Evolutionary conservation across 2,797 vertebrate genomes (phyloP), one percentile per base, ranked within the genome.

Genomic region (Mus spretus): DNA sequence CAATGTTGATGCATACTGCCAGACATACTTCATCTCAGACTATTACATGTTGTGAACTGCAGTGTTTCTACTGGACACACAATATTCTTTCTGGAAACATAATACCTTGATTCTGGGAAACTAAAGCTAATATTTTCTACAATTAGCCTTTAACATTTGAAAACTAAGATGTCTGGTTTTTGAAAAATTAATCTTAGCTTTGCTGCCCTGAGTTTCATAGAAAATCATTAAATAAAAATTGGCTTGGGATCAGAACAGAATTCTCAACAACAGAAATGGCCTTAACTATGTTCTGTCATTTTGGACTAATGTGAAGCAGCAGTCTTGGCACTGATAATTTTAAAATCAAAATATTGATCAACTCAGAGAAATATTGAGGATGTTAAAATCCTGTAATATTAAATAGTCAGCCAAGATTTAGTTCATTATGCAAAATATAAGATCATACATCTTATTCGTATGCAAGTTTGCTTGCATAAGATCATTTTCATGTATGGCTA

Each of bases 151-250:
- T 24, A 77, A 40, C 6, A 22, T 59, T 40, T 89, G 37, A 57
- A 40, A 44, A 34, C 15, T 40, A 57, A 4, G 26, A 75, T 75
- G 53, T 40, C 53, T 47, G 26, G 20, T 59, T 34, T 88, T 59
- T 67, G 44, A 44, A 59, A 75, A 88, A 88, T 47, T 89, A 72
- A 31, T 89, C 17, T 75, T 89, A 59, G 26, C 75, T 55, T 44
- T 75, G 70, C 53, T 75, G n/a, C 59, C 53, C 75, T 77, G 55
- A 44, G 28, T 61, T 61, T 57, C 85, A 74, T 74, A 28, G 55
- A 87, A 75, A 88, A 74, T 74, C n/a, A 77, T 77, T 89, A 89
- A 89, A 87, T 72, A 37, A 89, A 44, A 14, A 89, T 57, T 75
- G 37, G 26, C 72, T 87, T 44, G 37, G 26, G 37, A 59, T 89